Percentiles rank a stretch among this genome's conserved stretches.
These are phyloP conservation scores for Scaptomyza caliginosa DNA, from an alignment of 2,888 invertebrate species.

Conservation along the genomic window DNA sequence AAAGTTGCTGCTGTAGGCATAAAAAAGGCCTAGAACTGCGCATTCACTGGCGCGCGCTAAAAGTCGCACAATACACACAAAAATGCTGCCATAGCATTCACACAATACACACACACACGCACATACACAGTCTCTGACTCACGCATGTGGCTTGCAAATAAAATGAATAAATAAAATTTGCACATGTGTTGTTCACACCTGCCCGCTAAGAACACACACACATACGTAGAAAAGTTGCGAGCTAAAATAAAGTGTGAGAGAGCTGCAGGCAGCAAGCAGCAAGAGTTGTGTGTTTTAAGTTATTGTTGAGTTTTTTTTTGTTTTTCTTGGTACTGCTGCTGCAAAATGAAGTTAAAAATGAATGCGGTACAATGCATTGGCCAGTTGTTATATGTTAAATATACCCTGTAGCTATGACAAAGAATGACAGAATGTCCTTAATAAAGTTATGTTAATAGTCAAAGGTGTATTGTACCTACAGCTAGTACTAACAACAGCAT, in stretches of 20 bases:
- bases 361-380: constrained; percentile 65
- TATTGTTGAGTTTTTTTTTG: constrained; percentile 20
- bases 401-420: constrained; percentile 8
- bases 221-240: constrained; percentile 53
- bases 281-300: constrained; percentile 6
- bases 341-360: constrained; percentile 70
- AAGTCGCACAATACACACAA: constrained; percentile 60
- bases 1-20: constrained; percentile 53
- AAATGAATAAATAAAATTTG: constrained; percentile 80
- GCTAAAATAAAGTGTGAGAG: constrained; percentile 39
- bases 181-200: constrained; percentile 76
- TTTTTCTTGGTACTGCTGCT: constrained; percentile 39
- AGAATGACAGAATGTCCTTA: background rate
- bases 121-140: constrained; percentile 29
- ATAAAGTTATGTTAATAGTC: background rate
- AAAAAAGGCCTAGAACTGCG: constrained; percentile 65
- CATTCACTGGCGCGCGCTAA: constrained; percentile 75
- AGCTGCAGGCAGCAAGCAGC: constrained; percentile 34
- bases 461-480: background rate
- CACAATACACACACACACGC: constrained; percentile 29
- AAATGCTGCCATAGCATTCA: constrained; percentile 42
- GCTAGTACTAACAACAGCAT: background rate
- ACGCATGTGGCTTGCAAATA: constrained; percentile 68
- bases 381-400: constrained; percentile 29
- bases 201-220: constrained; percentile 54